Conservation (phyloP, 2,797 vertebrate genomes). For the Clamator glandarius region DNA sequence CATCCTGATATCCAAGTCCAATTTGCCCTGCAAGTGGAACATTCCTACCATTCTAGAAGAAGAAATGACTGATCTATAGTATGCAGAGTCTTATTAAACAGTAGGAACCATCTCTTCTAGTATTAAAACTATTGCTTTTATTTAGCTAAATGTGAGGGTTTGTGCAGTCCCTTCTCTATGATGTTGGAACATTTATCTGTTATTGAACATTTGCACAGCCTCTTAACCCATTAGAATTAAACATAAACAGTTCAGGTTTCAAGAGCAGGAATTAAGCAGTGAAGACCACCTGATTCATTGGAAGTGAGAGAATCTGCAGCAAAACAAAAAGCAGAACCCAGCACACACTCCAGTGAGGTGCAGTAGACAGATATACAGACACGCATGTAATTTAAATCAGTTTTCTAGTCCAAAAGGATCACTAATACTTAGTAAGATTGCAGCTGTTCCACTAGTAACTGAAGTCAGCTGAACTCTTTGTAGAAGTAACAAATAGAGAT, state of each 20-base stretch:
- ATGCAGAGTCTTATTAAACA: neutral
- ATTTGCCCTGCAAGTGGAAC: neutral
- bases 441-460: neutral
- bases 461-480: neutral
- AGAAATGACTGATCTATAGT: neutral
- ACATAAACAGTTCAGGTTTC: neutral
- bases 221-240: neutral
- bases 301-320: neutral
- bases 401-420: neutral
- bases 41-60: neutral
- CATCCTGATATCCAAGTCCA: neutral
- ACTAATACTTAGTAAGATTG: neutral
- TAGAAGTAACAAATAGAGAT: neutral
- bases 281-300: neutral
- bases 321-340: neutral
- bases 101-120: neutral
- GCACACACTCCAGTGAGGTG: neutral
- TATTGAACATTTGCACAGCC: neutral
- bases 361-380: neutral
- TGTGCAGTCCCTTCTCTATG: neutral
- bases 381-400: neutral
- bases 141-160: neutral
- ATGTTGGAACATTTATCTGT: neutral
- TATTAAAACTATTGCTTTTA: neutral
- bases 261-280: neutral